Conservation (phyloP, 2,797 vertebrate species). For the Linurgus olivaceus region DNA sequence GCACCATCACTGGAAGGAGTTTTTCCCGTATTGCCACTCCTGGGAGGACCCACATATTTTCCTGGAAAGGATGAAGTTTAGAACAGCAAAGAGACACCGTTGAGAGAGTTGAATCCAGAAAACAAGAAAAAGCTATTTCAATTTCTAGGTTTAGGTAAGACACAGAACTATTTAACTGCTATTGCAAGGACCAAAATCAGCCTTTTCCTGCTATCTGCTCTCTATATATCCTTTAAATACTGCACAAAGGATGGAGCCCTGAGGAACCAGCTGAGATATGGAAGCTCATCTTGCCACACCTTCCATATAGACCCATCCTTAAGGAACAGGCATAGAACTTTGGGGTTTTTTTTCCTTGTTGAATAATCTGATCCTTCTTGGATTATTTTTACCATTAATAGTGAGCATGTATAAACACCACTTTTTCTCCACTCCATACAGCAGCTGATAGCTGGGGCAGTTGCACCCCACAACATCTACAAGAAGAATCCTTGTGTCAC, state of each 20-base stretch:
- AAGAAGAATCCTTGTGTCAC: background rate
- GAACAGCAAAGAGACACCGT: background rate
- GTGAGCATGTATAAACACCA: background rate
- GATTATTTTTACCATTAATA: background rate
- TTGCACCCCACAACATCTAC: background rate
- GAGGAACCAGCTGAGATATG: background rate
- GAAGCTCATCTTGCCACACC: background rate
- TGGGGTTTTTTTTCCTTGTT: fast-evolving
- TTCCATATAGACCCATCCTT: background rate
- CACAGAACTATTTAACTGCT: background rate
- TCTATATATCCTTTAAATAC: background rate
- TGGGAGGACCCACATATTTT: background rate
- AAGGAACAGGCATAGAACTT: background rate
- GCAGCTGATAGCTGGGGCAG: background rate
- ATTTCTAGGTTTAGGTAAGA: background rate
- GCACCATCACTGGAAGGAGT: background rate
- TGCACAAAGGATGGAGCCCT: background rate
- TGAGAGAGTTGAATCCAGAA: background rate
- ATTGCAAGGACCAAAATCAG: background rate
- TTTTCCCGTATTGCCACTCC: background rate
- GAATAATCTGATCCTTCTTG: background rate
- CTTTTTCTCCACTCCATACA: background rate
- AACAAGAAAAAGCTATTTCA: background rate
- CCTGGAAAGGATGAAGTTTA: background rate
- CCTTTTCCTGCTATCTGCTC: background rate